Conservation (phyloP, 2,797 vertebrate genomes). For the Lateolabrax maculatus region DNA sequence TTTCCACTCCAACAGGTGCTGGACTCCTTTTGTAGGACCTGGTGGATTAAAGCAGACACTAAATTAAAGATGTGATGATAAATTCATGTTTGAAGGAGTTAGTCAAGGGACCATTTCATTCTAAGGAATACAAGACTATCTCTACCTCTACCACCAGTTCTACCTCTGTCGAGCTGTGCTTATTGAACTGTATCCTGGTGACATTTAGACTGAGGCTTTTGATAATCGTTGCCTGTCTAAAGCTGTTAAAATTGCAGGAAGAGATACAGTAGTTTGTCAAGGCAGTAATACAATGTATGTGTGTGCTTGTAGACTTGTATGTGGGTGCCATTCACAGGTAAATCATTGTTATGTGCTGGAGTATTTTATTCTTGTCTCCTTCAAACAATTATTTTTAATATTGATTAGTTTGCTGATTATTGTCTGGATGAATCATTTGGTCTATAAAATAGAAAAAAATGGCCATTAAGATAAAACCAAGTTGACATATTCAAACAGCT, state of each 20-base stretch:
- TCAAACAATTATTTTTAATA: no score
- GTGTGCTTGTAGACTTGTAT: not conserved
- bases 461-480: not conserved
- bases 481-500: not conserved
- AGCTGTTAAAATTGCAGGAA: constrained; percentile 8
- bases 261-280: constrained; percentile 7
- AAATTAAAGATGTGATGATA: constrained; percentile 25
- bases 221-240: not conserved
- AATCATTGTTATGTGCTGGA: not conserved
- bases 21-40: constrained; percentile 3
- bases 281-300: constrained; percentile 23
- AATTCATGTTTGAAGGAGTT: not conserved
- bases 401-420: not conserved
- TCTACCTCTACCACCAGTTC: not conserved
- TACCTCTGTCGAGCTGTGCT: constrained; percentile 13
- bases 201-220: constrained; percentile 27
- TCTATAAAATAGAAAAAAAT: not conserved
- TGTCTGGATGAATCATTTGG: not conserved
- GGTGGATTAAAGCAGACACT: constrained; percentile 25
- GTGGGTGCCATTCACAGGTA: not conserved
- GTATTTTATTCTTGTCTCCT: no score
- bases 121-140: not conserved
- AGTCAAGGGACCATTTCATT: not conserved
- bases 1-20: constrained; percentile 24
- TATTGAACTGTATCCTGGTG: constrained; percentile 22